Evolutionary conservation across 2,113 vertebrate genomes (phyloP).

Genomic region (Varanus komodoensis): DNA sequence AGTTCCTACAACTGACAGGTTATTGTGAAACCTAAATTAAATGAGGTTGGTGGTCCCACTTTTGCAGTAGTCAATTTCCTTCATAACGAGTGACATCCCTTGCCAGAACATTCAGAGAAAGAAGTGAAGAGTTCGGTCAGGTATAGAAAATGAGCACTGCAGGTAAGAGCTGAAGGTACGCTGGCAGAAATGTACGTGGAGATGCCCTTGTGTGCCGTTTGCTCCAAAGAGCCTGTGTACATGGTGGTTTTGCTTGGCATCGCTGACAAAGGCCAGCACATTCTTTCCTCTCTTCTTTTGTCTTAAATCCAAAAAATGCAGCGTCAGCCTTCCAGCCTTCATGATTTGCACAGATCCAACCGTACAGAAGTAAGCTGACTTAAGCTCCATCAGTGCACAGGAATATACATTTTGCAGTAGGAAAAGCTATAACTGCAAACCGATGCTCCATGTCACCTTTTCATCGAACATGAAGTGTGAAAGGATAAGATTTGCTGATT

Average conservation of each 20-base stretch:
- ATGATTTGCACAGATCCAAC: constrained; percentile 33
- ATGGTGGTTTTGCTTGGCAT: neutral
- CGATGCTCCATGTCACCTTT: constrained; percentile 12
- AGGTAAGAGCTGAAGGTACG: neutral
- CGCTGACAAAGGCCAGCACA: neutral
- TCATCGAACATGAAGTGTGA: constrained; percentile 19
- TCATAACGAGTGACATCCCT: neutral
- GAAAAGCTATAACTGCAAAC: constrained; percentile 16
- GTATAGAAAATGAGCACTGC: constrained; percentile 13
- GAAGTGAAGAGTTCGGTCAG: neutral
- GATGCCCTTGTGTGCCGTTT: neutral
- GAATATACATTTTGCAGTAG: neutral
- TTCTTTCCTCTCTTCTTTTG: neutral
- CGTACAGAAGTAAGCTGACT: constrained; percentile 24
- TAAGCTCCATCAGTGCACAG: constrained; percentile 10
- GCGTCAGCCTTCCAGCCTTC: constrained; percentile 27
- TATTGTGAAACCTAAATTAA: constrained; percentile 42
- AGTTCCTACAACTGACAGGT: constrained; percentile 51
- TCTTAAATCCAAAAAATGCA: constrained; percentile 5
- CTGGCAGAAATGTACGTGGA: neutral
- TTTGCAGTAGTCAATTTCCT: constrained; percentile 26
- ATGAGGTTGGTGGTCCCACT: constrained; percentile 53
- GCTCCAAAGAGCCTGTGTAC: constrained; percentile 1
- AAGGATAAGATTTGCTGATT: constrained; percentile 47
- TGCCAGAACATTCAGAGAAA: constrained; percentile 5